A percentile compares a stretch with the other conserved stretches of the same genome.
Evolutionary conservation across 35 echinoderm and acorn worm species (phyloP).

Genomic region (Ophiothrix spiculata): DNA sequence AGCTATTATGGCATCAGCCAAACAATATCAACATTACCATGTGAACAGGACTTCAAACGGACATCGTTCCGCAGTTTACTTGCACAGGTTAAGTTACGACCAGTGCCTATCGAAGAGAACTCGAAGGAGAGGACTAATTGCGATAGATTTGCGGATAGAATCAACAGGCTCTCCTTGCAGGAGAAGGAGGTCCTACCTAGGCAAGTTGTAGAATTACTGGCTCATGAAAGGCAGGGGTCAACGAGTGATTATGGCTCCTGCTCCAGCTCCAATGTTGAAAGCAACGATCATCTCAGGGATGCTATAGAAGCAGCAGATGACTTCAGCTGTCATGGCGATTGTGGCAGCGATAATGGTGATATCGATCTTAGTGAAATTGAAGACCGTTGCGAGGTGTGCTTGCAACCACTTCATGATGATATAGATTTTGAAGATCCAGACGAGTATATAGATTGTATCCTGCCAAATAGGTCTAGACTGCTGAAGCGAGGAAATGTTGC

Average conservation of each 20-base stretch:
- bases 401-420: slow-evolving; percentile 45
- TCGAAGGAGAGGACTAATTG: neutral
- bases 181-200: neutral
- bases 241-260: slow-evolving; percentile 93
- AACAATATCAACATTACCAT: slow-evolving; percentile 19
- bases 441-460: slow-evolving; percentile 46
- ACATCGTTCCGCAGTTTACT: slow-evolving; percentile 50
- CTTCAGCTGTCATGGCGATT: slow-evolving; percentile 77
- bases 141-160: slow-evolving; percentile 1
- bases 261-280: slow-evolving; percentile 42
- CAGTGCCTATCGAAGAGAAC: neutral
- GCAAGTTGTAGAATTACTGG: slow-evolving; percentile 17
- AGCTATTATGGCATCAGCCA: slow-evolving; percentile 52
- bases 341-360: slow-evolving; percentile 67
- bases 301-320: slow-evolving; percentile 22
- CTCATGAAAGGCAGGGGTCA: slow-evolving; percentile 55
- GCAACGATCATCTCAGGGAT: slow-evolving; percentile 13
- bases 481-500: slow-evolving; percentile 52
- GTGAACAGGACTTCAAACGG: neutral
- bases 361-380: slow-evolving; percentile 27
- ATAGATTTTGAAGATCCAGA: slow-evolving; percentile 54
- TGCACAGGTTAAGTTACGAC: slow-evolving; percentile 38
- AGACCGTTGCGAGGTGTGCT: slow-evolving; percentile 55
- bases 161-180: slow-evolving; percentile 25
- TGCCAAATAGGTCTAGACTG: slow-evolving; percentile 75